phyloP scores from a whole-genome alignment of 1,140 invertebrate genomes.

The Saccostrea glomerata region DNA sequence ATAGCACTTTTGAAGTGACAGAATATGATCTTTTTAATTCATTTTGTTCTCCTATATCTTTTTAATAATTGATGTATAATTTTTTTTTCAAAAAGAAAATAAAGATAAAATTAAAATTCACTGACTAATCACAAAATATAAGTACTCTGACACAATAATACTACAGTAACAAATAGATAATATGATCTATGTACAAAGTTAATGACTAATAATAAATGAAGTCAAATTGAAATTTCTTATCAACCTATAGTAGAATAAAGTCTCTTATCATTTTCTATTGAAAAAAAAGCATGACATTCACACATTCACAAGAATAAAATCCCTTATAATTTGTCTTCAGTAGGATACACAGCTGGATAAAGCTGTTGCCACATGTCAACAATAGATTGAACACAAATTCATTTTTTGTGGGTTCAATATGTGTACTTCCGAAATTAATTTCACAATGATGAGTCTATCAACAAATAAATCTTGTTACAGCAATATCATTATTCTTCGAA shows the following conservation, averaged over 20 bases:
- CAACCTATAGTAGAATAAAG: neutral
- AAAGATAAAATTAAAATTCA: neutral
- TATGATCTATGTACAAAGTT: too few species aligned
- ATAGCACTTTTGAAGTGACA: conserved; percentile 24
- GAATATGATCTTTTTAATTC: neutral
- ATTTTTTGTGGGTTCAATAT: neutral
- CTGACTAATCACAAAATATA: neutral
- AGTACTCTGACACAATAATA: neutral
- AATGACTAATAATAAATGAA: neutral
- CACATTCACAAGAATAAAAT: too few species aligned
- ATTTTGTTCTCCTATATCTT: neutral
- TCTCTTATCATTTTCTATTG: too few species aligned
- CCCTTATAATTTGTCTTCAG: too few species aligned
- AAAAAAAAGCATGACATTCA: too few species aligned
- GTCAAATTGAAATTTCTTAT: neutral
- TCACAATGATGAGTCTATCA: too few species aligned
- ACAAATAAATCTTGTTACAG: too few species aligned
- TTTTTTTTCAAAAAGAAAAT: neutral
- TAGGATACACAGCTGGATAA: too few species aligned
- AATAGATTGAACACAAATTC: neutral
- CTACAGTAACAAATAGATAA: neutral
- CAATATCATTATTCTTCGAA: too few species aligned
- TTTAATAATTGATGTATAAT: neutral
- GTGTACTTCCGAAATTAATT: too few species aligned
- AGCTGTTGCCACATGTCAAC: neutral